A percentile compares a stretch with the other conserved stretches of the same genome.
phyloP scores from a whole-genome alignment of 1,140 invertebrate species.

The Dendroctonus valens region DNA sequence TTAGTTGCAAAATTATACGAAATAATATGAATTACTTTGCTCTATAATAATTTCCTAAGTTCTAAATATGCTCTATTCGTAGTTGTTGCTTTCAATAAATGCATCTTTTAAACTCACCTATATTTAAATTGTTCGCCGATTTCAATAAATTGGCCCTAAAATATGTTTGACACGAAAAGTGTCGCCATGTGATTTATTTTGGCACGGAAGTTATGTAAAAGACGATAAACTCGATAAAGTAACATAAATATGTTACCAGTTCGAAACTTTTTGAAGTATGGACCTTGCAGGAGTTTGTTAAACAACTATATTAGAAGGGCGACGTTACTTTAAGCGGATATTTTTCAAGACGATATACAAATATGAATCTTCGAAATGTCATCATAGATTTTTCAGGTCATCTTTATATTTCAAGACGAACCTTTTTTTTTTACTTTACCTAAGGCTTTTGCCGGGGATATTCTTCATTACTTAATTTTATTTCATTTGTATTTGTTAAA shows the following conservation, averaged over 20 bases:
- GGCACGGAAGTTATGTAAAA: slow-evolving; percentile 24
- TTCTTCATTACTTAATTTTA: too few relatives aligned
- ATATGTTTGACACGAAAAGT: slow-evolving; percentile 29
- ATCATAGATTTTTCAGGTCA: too few relatives aligned
- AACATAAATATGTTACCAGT: slow-evolving; percentile 35
- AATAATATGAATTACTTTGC: background rate
- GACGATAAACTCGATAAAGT: slow-evolving; percentile 32
- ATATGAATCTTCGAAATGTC: background rate
- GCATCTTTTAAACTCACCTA: too few relatives aligned
- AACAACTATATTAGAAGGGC: slow-evolving; percentile 31
- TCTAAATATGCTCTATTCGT: background rate
- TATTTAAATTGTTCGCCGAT: background rate
- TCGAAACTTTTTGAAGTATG: slow-evolving; percentile 32
- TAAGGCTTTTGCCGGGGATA: too few relatives aligned
- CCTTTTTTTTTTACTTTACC: too few relatives aligned
- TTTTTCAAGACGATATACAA: slow-evolving; percentile 13
- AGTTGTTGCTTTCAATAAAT: too few relatives aligned
- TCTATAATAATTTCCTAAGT: background rate
- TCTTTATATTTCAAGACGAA: too few relatives aligned
- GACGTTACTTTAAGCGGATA: slow-evolving; percentile 18
- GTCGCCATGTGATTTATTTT: slow-evolving; percentile 32
- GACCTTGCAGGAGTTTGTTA: slow-evolving; percentile 25
- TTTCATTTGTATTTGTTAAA: too few relatives aligned
- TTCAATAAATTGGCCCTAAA: slow-evolving; percentile 18
- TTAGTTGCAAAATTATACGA: too few relatives aligned